Base-by-base conservation (phyloP, 2,888 invertebrate species). In the Apotomis betuletana region DNA sequence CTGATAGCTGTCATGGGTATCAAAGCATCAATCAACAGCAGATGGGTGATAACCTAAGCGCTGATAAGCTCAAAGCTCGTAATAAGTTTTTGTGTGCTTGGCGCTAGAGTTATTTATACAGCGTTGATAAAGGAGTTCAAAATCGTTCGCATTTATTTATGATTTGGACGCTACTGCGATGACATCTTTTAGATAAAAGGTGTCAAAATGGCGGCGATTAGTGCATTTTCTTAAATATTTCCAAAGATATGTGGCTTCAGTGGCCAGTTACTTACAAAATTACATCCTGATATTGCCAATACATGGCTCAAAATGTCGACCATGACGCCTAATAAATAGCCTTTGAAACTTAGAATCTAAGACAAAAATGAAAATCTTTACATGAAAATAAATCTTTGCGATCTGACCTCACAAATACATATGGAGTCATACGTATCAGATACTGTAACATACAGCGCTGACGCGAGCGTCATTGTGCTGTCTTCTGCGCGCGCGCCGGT, bases 401-500 rank as follows among this genome's bases (percentile, higher is more conserved):
- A 27, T 27, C 27, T 13, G 13, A 13, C n/a, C n/a, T 59, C 9
- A 9, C 59, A 44, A 44, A 44, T 44, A 44, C 5, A 44, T 44
- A 44, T 44, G 44, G 44, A 44, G 5, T 44, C 44, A 44, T 44
- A 44, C 44, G 44, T 44, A 44, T 44, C 44, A 44, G 44, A 0
- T 6, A 27, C 44, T 6, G 44, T 5, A 41, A 6, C 57, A 27
- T 27, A 36, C 52, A 13, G 52, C 27, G 27, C 27, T 27, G 27
- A 52, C 52, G 52, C 13, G 74, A 52, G 63, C 44, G 62, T 67
- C 70, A 69, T 73, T 77, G 75, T 74, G 70, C 62, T 46, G 72
- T 70, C 70, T 59, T 59, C 65, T 67, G 64, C 69, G 73, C 72
- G 58, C 62, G 12, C 67, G 67, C 27, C 27, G 62, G 55, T 58